These are phyloP conservation scores for Chrysolina oricalcia DNA, from an alignment of 2,888 invertebrate genomes.

Conservation along the genomic window DNA sequence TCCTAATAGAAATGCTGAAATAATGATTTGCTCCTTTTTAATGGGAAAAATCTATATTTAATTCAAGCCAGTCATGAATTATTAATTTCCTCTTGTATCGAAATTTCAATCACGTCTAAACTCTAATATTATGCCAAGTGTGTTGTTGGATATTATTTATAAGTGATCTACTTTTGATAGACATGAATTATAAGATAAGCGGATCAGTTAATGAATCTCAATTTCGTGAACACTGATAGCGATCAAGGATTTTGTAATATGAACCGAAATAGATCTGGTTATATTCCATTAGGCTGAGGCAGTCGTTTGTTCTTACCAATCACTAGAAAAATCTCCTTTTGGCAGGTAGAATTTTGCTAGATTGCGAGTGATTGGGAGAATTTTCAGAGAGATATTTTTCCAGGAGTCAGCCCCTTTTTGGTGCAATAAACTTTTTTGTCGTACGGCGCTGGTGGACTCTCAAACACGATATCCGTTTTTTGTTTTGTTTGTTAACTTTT, in stretches of 20 bases:
- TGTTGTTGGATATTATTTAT: neutral
- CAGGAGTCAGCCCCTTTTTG: too few relatives aligned
- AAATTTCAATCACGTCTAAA: slow-evolving; percentile 9
- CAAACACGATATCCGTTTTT: too few relatives aligned
- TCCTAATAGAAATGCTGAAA: too few relatives aligned
- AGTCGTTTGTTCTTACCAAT: neutral
- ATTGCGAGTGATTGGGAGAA: too few relatives aligned
- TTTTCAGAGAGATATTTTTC: too few relatives aligned
- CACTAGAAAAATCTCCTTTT: neutral
- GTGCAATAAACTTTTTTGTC: too few relatives aligned
- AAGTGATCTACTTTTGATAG: slow-evolving; percentile 11
- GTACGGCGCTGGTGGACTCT: too few relatives aligned
- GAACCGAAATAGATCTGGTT: neutral
- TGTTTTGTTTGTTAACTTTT: too few relatives aligned
- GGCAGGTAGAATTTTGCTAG: too few relatives aligned
- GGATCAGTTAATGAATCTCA: neutral
- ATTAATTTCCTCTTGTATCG: neutral
- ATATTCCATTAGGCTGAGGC: neutral
- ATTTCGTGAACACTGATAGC: neutral
- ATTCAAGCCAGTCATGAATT: slow-evolving; percentile 1
- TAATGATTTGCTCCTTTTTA: too few relatives aligned
- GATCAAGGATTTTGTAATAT: neutral
- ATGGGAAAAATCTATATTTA: neutral
- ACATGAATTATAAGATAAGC: slow-evolving; percentile 14
- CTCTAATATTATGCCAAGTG: neutral